A percentile compares a stretch with the other conserved stretches of the same genome.
These are phyloP conservation scores for Noctua fimbriata DNA, from an alignment of 2,888 invertebrate species.

Conservation along the genomic window DNA sequence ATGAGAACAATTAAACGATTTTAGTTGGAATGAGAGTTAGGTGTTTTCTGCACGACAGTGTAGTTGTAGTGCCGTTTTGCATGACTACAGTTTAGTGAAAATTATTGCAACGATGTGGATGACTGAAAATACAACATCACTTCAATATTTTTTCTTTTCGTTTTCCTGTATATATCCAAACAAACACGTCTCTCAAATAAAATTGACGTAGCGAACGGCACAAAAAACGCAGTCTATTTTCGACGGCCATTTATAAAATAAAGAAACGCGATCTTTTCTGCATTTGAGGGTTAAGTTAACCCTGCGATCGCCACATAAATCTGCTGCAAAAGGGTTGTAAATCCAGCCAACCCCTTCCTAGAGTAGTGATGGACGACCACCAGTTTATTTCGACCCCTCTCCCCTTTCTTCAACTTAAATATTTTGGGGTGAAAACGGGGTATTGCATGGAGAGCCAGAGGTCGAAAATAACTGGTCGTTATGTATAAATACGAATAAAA, in stretches of 20 bases:
- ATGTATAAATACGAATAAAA: slow-evolving; percentile 86
- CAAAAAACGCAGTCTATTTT: slow-evolving; percentile 79
- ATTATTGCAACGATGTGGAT: neutral
- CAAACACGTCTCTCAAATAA: slow-evolving; percentile 24
- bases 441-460: slow-evolving; percentile 62
- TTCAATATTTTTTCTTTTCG: neutral
- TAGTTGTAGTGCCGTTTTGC: neutral
- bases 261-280: slow-evolving; percentile 88
- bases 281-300: slow-evolving; percentile 83
- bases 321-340: slow-evolving; percentile 89
- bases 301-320: slow-evolving; percentile 85
- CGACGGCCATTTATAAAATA: slow-evolving; percentile 86
- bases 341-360: slow-evolving; percentile 82
- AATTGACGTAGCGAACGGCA: slow-evolving; percentile 31
- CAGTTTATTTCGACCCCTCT: slow-evolving; percentile 71
- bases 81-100: neutral
- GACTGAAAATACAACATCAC: neutral
- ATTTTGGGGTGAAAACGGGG: slow-evolving; percentile 32
- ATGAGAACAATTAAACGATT: slow-evolving; percentile 61
- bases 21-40: slow-evolving; percentile 40
- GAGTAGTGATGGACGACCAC: slow-evolving; percentile 80
- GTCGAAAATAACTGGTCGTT: slow-evolving; percentile 72
- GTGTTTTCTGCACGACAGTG: slow-evolving; percentile 32
- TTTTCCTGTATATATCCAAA: slow-evolving; percentile 3
- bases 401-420: slow-evolving; percentile 35